Evolutionary conservation across 2,113 vertebrate genomes (phyloP).

Genomic region (Alexandromys fortis): DNA sequence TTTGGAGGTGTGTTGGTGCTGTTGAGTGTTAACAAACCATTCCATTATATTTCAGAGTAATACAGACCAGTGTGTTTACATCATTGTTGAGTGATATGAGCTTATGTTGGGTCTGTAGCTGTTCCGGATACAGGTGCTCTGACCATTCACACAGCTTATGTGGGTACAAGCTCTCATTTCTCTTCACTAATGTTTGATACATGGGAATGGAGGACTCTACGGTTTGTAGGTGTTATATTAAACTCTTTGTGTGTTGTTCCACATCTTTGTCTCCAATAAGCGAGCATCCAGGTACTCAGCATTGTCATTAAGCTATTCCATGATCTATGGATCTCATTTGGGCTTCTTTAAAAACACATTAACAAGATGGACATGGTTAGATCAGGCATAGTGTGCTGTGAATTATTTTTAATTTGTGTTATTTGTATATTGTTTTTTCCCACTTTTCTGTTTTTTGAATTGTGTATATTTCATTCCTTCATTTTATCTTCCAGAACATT

Average conservation of each 20-base stretch:
- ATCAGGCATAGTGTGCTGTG: background rate
- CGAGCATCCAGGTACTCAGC: background rate
- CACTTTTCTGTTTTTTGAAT: background rate
- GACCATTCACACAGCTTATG: background rate
- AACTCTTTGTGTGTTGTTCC: background rate
- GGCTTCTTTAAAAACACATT: background rate
- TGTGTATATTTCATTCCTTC: background rate
- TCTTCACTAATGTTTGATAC: background rate
- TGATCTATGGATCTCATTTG: background rate
- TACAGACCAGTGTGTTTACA: background rate
- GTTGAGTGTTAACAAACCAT: background rate
- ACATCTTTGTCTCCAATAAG: background rate
- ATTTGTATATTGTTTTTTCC: background rate
- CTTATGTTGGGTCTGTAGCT: background rate
- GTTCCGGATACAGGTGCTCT: background rate
- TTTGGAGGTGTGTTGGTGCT: too few relatives aligned
- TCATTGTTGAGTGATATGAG: background rate
- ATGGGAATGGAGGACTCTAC: background rate
- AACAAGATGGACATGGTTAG: background rate
- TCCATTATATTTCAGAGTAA: background rate
- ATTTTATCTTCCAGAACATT: background rate
- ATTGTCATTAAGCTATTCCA: background rate
- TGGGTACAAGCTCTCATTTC: background rate
- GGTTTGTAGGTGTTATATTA: background rate
- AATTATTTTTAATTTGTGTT: background rate